These are phyloP conservation scores for Cheilosia impressa DNA, from an alignment of 2,888 invertebrate genomes.

Conservation along the genomic window DNA sequence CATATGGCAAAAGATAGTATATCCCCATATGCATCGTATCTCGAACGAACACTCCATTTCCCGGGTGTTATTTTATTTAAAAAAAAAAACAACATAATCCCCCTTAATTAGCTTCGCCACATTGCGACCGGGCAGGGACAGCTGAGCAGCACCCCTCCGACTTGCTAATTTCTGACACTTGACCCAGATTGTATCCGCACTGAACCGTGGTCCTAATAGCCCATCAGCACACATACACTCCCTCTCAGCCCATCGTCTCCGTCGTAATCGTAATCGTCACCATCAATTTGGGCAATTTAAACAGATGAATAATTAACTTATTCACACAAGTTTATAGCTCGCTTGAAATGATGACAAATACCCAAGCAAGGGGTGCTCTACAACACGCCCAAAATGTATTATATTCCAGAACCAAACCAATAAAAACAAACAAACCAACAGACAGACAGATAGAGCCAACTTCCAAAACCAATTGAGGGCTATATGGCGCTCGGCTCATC, in stretches of 20 bases:
- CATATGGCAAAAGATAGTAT: no score
- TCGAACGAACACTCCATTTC: neutral
- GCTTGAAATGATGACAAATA: constrained; percentile 55
- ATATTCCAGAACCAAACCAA: neutral
- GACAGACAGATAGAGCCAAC: constrained; percentile 2
- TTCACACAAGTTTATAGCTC: constrained; percentile 69
- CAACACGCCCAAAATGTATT: constrained; percentile 23
- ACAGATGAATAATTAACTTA: constrained; percentile 72
- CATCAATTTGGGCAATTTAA: constrained; percentile 72
- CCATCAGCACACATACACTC: constrained; percentile 15
- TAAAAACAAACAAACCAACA: constrained; percentile 11
- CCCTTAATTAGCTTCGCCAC: constrained; percentile 49
- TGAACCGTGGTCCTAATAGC: constrained; percentile 25
- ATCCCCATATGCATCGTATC: no score
- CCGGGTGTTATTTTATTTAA: constrained; percentile 7
- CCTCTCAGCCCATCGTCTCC: constrained; percentile 8
- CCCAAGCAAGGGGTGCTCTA: constrained; percentile 10
- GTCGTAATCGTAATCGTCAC: constrained; percentile 50
- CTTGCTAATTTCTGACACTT: constrained; percentile 44
- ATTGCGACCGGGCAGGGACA: neutral
- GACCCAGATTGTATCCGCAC: constrained; percentile 56
- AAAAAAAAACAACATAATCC: constrained; percentile 12
- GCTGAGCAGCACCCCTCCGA: neutral
- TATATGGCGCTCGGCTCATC: constrained; percentile 45
- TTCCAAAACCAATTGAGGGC: constrained; percentile 63